phyloP scores from a whole-genome alignment of 1,140 invertebrate genomes.

The Drosophila santomea region DNA sequence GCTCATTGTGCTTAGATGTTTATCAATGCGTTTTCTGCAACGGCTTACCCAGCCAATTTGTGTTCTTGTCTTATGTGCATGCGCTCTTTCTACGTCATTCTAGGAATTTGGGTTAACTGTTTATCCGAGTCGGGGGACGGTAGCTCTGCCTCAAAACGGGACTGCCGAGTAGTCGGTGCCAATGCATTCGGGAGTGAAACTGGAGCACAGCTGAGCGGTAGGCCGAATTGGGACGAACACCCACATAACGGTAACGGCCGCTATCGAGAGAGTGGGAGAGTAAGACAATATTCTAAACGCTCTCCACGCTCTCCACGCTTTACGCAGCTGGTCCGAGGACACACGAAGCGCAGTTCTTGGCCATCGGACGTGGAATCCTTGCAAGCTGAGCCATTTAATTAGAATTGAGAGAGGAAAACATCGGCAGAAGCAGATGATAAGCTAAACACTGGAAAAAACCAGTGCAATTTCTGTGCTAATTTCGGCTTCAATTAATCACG shows the following conservation, averaged over 20 bases:
- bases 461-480: not conserved
- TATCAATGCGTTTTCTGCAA: conserved; percentile 2
- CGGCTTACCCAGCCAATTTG: not conserved
- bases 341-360: not conserved
- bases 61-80: not conserved
- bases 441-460: not conserved
- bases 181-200: conserved; percentile 31
- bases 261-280: conserved; percentile 15
- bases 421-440: not conserved
- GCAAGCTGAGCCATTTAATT: not conserved
- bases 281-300: not conserved
- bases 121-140: conserved; percentile 4
- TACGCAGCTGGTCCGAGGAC: not conserved
- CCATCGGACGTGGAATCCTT: not conserved
- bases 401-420: not conserved
- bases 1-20: not conserved
- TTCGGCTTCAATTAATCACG: too few relatives aligned
- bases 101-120: conserved; percentile 29
- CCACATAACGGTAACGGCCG: conserved; percentile 5
- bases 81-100: conserved; percentile 7
- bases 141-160: not conserved
- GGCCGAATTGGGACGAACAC: not conserved
- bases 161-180: not conserved
- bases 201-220: conserved; percentile 22
- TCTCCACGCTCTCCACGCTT: not conserved